A percentile compares a stretch with the other conserved stretches of the same genome.
These are phyloP conservation scores for Syritta pipiens DNA, from an alignment of 2,888 invertebrate genomes.

Conservation along the genomic window DNA sequence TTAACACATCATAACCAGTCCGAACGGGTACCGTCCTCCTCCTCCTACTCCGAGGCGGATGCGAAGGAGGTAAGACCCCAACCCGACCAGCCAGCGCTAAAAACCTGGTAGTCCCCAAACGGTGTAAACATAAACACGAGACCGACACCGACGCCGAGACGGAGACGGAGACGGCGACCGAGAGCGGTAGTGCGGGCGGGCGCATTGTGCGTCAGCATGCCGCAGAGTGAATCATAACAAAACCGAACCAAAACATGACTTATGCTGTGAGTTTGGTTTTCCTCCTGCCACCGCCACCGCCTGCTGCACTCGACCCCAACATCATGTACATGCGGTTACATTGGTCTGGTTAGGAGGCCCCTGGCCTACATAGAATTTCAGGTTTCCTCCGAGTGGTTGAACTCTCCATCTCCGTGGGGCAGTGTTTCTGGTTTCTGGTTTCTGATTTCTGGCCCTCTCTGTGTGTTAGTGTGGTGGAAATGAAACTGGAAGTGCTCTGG, in stretches of 20 bases:
- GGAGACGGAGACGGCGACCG: no score
- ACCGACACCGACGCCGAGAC: background rate
- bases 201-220: conserved; percentile 39
- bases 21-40: background rate
- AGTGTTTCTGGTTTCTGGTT: conserved; percentile 54
- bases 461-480: conserved; percentile 20
- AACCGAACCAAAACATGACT: conserved; percentile 38
- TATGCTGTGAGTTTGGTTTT: conserved; percentile 44
- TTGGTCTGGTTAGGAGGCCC: conserved; percentile 68
- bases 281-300: background rate
- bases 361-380: conserved; percentile 67
- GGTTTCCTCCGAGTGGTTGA: conserved; percentile 62
- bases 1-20: conserved; percentile 46
- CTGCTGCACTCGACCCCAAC: background rate
- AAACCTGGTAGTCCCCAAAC: conserved; percentile 8
- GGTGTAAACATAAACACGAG: conserved; percentile 34
- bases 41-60: background rate
- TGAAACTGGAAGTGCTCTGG: conserved; percentile 61
- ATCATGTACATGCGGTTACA: conserved; percentile 41
- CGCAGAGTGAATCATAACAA: conserved; percentile 60
- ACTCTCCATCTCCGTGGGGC: conserved; percentile 51
- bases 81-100: background rate
- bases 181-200: no score
- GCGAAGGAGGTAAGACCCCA: background rate
- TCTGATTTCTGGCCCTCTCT: background rate